Evolutionary conservation across 1,140 invertebrate species (phyloP).

Genomic region (Ectropis grisescens): DNA sequence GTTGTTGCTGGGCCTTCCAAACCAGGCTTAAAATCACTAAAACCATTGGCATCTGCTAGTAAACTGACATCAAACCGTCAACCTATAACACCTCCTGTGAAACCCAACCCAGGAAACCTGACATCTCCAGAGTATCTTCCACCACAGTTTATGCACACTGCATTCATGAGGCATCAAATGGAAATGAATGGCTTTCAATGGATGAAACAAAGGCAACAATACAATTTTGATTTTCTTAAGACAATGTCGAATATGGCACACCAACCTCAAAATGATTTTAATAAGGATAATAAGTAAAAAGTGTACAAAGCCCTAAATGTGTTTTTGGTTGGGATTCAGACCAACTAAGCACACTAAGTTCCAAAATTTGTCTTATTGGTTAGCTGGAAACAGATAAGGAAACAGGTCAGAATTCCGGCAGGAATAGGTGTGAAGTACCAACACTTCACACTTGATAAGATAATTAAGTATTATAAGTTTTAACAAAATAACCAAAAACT

Average conservation of each 20-base stretch:
- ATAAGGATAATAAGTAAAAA: too few species aligned
- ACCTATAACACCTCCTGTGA: slow-evolving; percentile 33
- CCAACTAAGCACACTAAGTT: too few species aligned
- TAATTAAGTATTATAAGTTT: too few species aligned
- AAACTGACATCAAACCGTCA: slow-evolving; percentile 36
- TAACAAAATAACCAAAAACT: too few species aligned
- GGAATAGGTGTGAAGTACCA: too few species aligned
- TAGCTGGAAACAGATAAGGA: too few species aligned
- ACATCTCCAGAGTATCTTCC: slow-evolving; percentile 35
- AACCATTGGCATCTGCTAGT: slow-evolving; percentile 30
- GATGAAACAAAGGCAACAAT: slow-evolving; percentile 45
- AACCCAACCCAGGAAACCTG: slow-evolving; percentile 18
- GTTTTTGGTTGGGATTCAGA: too few species aligned
- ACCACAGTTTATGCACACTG: slow-evolving; percentile 30
- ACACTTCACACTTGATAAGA: too few species aligned
- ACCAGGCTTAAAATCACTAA: slow-evolving; percentile 36
- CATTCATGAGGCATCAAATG: slow-evolving; percentile 45
- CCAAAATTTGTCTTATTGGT: too few species aligned
- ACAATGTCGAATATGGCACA: slow-evolving; percentile 48
- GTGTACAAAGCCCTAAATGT: too few species aligned
- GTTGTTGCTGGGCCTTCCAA: slow-evolving; percentile 40
- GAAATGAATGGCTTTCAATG: slow-evolving; percentile 49
- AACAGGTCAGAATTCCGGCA: too few species aligned
- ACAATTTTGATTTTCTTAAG: slow-evolving; percentile 48
- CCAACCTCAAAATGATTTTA: slow-evolving; percentile 46